Evolutionary conservation across 2,113 vertebrate genomes (phyloP).

Genomic region (Abramis brama): DNA sequence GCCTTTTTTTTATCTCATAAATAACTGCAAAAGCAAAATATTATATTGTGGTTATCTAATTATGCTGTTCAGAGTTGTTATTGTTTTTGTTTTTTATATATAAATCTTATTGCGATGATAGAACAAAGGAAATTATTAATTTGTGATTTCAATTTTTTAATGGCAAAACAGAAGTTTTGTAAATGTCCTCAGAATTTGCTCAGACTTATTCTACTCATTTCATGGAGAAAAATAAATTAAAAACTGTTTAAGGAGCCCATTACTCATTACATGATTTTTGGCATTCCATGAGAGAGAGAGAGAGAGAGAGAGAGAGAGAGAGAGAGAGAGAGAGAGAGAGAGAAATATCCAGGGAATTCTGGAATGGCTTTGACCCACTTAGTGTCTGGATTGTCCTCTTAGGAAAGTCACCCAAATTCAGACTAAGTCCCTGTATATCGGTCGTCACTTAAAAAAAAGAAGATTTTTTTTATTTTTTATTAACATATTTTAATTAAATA

Average conservation of each 20-base stretch:
- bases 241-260: background rate
- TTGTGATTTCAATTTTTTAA: background rate
- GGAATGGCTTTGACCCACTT: conserved; percentile 38
- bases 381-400: background rate
- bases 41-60: no score
- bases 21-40: background rate
- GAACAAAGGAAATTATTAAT: background rate
- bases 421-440: background rate
- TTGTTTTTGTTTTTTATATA: background rate
- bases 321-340: background rate
- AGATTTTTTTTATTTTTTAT: no score
- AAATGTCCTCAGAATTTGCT: background rate
- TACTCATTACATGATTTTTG: background rate
- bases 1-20: background rate
- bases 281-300: background rate
- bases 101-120: background rate
- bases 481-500: background rate
- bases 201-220: background rate
- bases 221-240: no score
- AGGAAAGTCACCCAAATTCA: conserved; percentile 15
- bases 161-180: background rate
- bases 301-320: no score
- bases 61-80: no score
- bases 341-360: background rate
- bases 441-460: background rate